Percentiles rank a stretch among this genome's conserved stretches.
Evolutionary conservation across 2,113 vertebrate genomes (phyloP).

Genomic region (Lophura nycthemera): DNA sequence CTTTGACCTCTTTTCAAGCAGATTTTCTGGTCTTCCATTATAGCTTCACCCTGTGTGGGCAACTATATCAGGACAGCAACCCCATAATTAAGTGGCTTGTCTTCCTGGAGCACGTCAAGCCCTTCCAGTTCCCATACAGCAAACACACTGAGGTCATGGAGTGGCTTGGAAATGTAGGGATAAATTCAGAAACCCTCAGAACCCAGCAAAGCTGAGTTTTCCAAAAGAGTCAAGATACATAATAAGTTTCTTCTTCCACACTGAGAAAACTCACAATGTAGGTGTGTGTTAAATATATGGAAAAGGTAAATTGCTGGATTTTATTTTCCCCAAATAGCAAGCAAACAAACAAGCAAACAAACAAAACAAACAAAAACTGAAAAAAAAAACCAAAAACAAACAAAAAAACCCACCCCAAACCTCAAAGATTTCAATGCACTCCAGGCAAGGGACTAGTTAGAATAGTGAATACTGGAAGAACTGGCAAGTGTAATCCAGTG

Average conservation of each 20-base stretch:
- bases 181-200: constrained; percentile 12
- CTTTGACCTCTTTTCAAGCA: constrained; percentile 24
- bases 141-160: not conserved
- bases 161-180: not conserved
- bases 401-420: no score
- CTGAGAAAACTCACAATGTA: not conserved
- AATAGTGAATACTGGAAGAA: not conserved
- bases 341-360: not conserved
- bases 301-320: not conserved
- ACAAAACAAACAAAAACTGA: no score
- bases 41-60: constrained; percentile 4
- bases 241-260: not conserved
- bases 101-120: not conserved
- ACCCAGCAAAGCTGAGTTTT: not conserved
- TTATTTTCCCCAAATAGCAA: not conserved
- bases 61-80: not conserved
- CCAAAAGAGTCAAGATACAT: not conserved
- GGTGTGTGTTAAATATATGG: not conserved
- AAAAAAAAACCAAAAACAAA: no score
- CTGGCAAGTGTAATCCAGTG: not conserved
- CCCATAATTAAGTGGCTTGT: constrained; percentile 10
- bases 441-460: not conserved
- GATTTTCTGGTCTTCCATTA: constrained; percentile 19
- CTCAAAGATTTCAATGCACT: not conserved
- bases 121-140: not conserved